Percentiles rank a stretch among this genome's conserved stretches.
These are phyloP conservation scores for Pyrrhopygopsis socrates DNA, from an alignment of 2,888 invertebrate species.

Conservation along the genomic window DNA sequence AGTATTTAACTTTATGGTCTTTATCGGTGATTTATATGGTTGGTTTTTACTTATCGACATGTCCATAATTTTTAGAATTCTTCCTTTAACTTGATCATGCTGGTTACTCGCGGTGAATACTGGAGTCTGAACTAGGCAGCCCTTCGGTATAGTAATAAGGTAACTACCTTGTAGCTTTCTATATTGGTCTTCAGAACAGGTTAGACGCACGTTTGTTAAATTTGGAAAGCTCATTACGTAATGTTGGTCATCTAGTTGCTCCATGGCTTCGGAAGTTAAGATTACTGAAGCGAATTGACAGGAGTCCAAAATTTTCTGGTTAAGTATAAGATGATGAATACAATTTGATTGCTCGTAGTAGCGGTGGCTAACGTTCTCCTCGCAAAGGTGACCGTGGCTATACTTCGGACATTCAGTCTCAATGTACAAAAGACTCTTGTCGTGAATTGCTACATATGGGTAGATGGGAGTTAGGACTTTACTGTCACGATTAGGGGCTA, in stretches of 20 bases:
- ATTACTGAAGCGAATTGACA: background rate
- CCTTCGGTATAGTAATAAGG: constrained; percentile 58
- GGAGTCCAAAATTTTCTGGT: background rate
- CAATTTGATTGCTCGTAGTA: background rate
- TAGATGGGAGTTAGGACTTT: background rate
- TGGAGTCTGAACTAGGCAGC: constrained; percentile 29
- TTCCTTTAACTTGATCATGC: constrained; percentile 43
- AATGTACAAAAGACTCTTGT: background rate
- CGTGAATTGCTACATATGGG: background rate
- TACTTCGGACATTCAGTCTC: background rate
- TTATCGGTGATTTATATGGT: background rate
- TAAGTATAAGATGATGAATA: background rate
- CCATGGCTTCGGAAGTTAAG: constrained; percentile 54
- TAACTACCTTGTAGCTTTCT: constrained; percentile 72
- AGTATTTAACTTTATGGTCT: constrained; percentile 1
- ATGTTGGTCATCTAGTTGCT: constrained; percentile 77
- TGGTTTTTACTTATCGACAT: constrained; percentile 28
- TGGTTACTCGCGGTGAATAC: constrained; percentile 55
- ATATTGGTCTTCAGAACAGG: constrained; percentile 74
- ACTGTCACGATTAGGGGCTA: background rate
- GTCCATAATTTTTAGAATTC: constrained; percentile 35
- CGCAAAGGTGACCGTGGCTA: background rate
- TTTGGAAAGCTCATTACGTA: constrained; percentile 70
- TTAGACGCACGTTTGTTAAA: constrained; percentile 65
- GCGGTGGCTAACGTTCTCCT: background rate